Base-by-base conservation (phyloP, 2,888 invertebrate genomes). In the Flabesymbios commensalis region DNA sequence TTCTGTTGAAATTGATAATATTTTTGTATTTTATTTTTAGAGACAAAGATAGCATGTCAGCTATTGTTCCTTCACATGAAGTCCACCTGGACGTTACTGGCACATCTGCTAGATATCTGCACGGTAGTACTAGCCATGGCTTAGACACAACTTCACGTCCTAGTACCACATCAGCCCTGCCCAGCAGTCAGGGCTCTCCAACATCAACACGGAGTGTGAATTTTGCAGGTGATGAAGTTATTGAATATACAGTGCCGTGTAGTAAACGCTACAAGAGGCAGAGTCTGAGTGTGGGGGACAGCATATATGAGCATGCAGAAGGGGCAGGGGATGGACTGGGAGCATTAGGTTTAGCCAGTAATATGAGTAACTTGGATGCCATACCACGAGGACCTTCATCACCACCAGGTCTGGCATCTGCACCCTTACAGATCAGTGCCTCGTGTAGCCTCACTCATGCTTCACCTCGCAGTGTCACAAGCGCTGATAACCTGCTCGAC, bases 201-300 rank as follows among this genome's bases (percentile, higher is more conserved):
- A 69, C 72, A 2, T 74, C 78, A 1, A 71, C 68, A 31, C 74
- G 76, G 53, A 77, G 78, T 57, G 71, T 72, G 43, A 74, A 69
- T 51, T 70, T 75, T 33, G 63, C 67, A 33, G 71, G 64, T 3
- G 69, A 71, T 28, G 71, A 70, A 28, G 45, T 53, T 26, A 42
- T 57, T 17, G 31, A 22, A 14, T 28, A 14, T 22, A 14, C 14
- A 22, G 7, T 24, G 14, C 7, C n/a, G n/a, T 17, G 17, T 7
- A 45, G 24, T 22, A 28, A 22, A 14, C 31, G 31, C 49, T 49
- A 61, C 60, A 68, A 67, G 33, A 56, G 62, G 7, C 68, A 68
- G 51, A 66, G 68, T 39, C 57, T 68, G 43, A 76, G 62, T 71
- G 73, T 67, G 64, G 74, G 60, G 51, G 75, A 51, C 65, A 73